Base-by-base conservation (phyloP, 2,113 vertebrate genomes). In the Athene cunicularia region DNA sequence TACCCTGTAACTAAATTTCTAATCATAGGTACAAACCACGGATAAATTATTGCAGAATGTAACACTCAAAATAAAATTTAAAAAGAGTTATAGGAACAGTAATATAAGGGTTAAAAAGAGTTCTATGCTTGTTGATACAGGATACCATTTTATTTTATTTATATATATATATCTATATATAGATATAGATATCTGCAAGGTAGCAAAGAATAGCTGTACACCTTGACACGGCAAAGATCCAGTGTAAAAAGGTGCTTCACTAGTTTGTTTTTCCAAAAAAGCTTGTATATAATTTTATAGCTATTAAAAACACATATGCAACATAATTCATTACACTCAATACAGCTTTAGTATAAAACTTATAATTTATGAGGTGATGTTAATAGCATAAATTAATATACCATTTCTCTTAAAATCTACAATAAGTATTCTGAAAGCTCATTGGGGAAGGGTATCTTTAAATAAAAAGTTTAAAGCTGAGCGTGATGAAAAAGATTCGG, bases 381-480 rank as follows among this genome's bases (percentile, higher is more conserved):
- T 98, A 98, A 98, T 98, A 98, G 98, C 98, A 98, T 98, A 98
- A 98, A 98, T 98, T 98, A 98, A 98, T 98, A 98, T 98, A 98
- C 98, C 97, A 98, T 98, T 98, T 98, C 97, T 98, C 98, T 98
- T 98, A 98, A 98, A 98, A 98, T 98, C 98, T 98, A 98, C 98
- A 98, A 98, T 98, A 98, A 98, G 98, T 98, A 98, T 98, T 98
- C 97, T 98, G 98, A 98, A 98, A 98, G 97, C 98, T 98, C 93
- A 97, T 97, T 88, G 97, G 98, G 97, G 96, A 98, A 98, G 97
- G 97, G 85, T 95, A 95, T 98, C 95, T 98, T 98, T 98, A 98
- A 98, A 98, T 98, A 98, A 98, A 98, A 98, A 97, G 97, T 96
- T 98, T 98, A 98, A 98, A 98, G 98, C 98, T 98, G 98, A 98